phyloP scores from a whole-genome alignment of 2,888 invertebrate species.

The Drosophila demipolita region DNA sequence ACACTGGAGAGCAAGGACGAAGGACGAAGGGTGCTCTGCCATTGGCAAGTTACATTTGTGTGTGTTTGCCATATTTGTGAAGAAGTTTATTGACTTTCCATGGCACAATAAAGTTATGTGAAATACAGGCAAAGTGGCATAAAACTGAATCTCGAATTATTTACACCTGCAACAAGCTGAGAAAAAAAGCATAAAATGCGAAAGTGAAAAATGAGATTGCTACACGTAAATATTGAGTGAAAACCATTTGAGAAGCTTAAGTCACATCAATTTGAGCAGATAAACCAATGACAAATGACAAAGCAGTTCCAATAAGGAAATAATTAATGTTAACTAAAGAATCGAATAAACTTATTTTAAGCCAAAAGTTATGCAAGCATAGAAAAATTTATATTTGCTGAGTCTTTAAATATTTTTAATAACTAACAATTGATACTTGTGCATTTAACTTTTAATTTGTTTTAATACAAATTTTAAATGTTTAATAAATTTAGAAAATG shows the following conservation, averaged over 20 bases:
- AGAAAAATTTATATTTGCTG: no score
- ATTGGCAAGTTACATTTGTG: conserved; percentile 4
- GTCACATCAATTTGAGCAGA: conserved; percentile 2
- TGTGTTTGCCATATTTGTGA: conserved; percentile 3
- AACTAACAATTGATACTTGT: not conserved
- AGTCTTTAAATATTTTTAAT: not conserved
- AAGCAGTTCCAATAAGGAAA: not conserved
- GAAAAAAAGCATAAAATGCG: not conserved
- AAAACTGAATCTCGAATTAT: conserved; percentile 4
- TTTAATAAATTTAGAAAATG: not conserved
- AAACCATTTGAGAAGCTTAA: conserved; percentile 1
- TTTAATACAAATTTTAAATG: no score
- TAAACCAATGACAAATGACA: not conserved
- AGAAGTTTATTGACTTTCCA: conserved; percentile 35
- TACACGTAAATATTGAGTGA: conserved; percentile 2
- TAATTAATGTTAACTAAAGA: not conserved
- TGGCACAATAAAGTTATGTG: conserved; percentile 25
- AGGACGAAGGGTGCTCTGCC: not conserved
- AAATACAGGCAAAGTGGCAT: not conserved
- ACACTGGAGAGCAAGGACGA: no score
- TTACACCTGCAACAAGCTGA: conserved; percentile 1
- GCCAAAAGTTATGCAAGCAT: not conserved
- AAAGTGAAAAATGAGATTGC: not conserved
- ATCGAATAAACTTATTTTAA: not conserved
- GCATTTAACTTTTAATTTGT: no score